Percentiles rank a stretch among this genome's conserved stretches.
Conservation (phyloP, 2,113 vertebrate genomes). For the Oryzias melastigma region DNA sequence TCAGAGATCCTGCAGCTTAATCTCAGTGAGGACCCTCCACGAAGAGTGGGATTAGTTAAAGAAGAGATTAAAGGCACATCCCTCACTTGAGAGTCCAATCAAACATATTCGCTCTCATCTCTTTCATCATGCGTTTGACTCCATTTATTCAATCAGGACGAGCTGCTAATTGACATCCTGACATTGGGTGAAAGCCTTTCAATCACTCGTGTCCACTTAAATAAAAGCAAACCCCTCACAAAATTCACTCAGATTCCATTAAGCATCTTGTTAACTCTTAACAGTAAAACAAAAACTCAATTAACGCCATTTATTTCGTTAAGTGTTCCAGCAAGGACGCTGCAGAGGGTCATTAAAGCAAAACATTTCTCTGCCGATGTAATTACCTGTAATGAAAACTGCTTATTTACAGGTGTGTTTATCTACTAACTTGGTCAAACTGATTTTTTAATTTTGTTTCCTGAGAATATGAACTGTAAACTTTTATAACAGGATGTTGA, state of each 20-base stretch:
- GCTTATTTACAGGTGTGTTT: slow-evolving; percentile 11
- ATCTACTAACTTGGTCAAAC: slow-evolving; percentile 11
- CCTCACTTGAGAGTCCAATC: slow-evolving; percentile 64
- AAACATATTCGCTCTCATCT: slow-evolving; percentile 60
- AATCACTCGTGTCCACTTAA: slow-evolving; percentile 22
- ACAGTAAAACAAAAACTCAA: slow-evolving; percentile 8
- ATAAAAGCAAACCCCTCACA: slow-evolving; percentile 21
- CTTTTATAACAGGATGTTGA: slow-evolving; percentile 23
- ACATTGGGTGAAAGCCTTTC: slow-evolving; percentile 35
- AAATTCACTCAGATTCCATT: slow-evolving; percentile 5
- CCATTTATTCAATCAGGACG: slow-evolving; percentile 49
- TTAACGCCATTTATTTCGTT: background rate
- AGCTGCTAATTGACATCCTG: slow-evolving; percentile 40
- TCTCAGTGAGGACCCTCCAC: slow-evolving; percentile 53
- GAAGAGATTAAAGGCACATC: slow-evolving; percentile 59
- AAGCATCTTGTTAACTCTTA: slow-evolving; percentile 8
- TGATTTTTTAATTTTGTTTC: slow-evolving; percentile 9
- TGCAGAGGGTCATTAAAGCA: slow-evolving; percentile 9
- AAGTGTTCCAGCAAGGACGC: slow-evolving; percentile 9
- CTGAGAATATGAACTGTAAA: slow-evolving; percentile 8
- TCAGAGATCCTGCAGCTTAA: slow-evolving; percentile 2
- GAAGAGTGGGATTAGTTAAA: slow-evolving; percentile 61
- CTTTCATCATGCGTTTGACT: slow-evolving; percentile 37
- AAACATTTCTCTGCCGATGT: slow-evolving; percentile 8
- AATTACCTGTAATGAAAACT: slow-evolving; percentile 23